Conservation (phyloP, 2,888 invertebrate species). For the Chaetogeoica ovagalla region DNA sequence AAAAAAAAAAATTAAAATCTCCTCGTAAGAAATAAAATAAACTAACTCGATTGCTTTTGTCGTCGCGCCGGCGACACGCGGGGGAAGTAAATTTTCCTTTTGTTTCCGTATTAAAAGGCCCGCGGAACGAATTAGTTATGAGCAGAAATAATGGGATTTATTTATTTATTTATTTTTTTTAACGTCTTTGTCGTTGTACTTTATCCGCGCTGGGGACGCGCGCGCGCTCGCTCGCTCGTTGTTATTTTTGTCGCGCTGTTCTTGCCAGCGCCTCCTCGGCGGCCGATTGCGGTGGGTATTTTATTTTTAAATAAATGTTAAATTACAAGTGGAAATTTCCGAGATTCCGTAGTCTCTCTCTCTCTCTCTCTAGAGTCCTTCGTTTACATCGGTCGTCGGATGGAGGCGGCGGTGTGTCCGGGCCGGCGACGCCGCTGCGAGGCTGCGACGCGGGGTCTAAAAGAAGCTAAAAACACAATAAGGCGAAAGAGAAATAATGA, state of each 20-base stretch:
- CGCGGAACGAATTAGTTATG: conserved; percentile 52
- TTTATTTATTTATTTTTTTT: conserved; percentile 38
- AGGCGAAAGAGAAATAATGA: conserved; percentile 50
- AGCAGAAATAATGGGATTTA: conserved; percentile 52
- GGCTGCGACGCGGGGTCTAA: not conserved
- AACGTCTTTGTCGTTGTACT: conserved; percentile 50
- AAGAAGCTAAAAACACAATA: conserved; percentile 49
- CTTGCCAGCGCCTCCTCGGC: conserved; percentile 11
- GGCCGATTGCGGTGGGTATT: conserved; percentile 50
- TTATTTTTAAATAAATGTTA: conserved; percentile 53
- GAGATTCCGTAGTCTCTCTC: conserved; percentile 39
- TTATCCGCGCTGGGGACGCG: conserved; percentile 46
- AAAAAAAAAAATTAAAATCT: conserved; percentile 50
- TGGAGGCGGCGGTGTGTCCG: too few species aligned
- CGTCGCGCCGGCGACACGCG: not conserved
- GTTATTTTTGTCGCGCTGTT: conserved; percentile 49
- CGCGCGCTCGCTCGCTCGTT: too few species aligned
- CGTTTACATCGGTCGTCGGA: too few species aligned
- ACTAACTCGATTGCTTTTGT: conserved; percentile 51
- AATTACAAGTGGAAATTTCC: conserved; percentile 53
- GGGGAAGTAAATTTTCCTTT: conserved; percentile 49
- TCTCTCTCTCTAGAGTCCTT: not conserved
- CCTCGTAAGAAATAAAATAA: conserved; percentile 38
- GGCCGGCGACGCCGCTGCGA: too few species aligned
- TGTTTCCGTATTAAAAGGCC: conserved; percentile 48